Evolutionary conservation across 2,113 vertebrate species (phyloP).

Genomic region (Apodemus speciosus): DNA sequence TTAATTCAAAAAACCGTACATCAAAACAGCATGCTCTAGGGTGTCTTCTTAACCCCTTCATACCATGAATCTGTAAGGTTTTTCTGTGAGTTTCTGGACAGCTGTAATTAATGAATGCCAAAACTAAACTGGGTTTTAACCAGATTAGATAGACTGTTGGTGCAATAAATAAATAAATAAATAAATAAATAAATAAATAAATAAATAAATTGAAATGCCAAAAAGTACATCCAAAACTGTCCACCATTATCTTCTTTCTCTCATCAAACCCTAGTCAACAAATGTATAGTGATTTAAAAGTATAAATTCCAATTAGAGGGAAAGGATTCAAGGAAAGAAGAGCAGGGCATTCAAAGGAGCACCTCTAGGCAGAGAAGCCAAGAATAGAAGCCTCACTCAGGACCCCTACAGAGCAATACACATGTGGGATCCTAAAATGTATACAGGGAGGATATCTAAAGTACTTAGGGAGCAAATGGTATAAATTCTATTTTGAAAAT

Average conservation of each 20-base stretch:
- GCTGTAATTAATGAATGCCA: not conserved
- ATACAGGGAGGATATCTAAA: not conserved
- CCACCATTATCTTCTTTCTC: not conserved
- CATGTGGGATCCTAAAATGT: not conserved
- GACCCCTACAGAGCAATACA: not conserved
- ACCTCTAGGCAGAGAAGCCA: not conserved
- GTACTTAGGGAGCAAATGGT: not conserved
- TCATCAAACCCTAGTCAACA: not conserved
- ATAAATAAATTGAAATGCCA: not conserved
- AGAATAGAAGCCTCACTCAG: not conserved
- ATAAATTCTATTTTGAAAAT: slow-evolving; percentile 4
- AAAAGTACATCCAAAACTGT: not conserved
- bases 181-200: not conserved
- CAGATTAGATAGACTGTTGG: not conserved
- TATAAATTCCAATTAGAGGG: not conserved
- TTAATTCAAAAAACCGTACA: not conserved
- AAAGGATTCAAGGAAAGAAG: not conserved
- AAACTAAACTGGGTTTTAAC: not conserved
- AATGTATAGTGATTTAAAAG: not conserved
- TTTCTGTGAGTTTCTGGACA: not conserved
- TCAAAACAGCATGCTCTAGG: not conserved
- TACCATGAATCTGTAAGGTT: slow-evolving; percentile 19
- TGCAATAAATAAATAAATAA: not conserved
- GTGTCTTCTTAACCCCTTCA: not conserved
- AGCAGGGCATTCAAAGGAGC: not conserved